These are phyloP conservation scores for Cylindroiulus punctatus DNA, from an alignment of 2,888 invertebrate species.

Conservation along the genomic window DNA sequence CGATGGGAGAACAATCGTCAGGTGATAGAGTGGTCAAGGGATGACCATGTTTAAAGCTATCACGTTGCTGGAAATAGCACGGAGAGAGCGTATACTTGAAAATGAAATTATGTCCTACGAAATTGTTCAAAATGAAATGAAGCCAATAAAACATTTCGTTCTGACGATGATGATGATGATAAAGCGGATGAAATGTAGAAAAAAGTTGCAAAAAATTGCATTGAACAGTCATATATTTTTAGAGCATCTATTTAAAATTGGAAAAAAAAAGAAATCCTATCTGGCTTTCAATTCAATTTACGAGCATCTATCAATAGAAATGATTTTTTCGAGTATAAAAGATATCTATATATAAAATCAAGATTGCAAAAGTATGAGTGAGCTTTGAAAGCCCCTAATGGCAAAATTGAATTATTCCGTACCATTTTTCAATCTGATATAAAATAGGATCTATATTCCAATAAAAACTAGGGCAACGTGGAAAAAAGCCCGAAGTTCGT, in stretches of 20 bases:
- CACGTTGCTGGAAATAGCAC: not conserved
- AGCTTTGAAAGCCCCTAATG: conserved; percentile 27
- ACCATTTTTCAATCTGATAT: conserved; percentile 32
- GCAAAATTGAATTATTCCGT: conserved; percentile 22
- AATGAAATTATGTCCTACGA: conserved; percentile 20
- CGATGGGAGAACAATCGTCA: no score
- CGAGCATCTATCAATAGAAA: conserved; percentile 32
- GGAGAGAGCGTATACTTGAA: conserved; percentile 1
- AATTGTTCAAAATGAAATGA: conserved; percentile 26
- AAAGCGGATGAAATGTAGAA: not conserved
- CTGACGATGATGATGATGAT: not conserved
- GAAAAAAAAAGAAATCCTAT: conserved; percentile 18
- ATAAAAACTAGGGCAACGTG: conserved; percentile 16
- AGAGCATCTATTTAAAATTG: conserved; percentile 32
- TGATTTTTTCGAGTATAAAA: not conserved
- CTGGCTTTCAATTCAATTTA: conserved; percentile 32
- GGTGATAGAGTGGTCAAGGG: not conserved
- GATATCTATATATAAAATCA: not conserved
- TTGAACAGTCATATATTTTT: conserved; percentile 28
- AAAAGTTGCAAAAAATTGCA: not conserved
- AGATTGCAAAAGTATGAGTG: conserved; percentile 26
- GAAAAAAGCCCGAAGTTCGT: conserved; percentile 24
- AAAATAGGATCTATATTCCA: conserved; percentile 32
- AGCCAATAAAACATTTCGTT: conserved; percentile 32
- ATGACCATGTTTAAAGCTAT: not conserved